phyloP scores from a whole-genome alignment of 2,888 invertebrate genomes.

The Calameuta idolon region DNA sequence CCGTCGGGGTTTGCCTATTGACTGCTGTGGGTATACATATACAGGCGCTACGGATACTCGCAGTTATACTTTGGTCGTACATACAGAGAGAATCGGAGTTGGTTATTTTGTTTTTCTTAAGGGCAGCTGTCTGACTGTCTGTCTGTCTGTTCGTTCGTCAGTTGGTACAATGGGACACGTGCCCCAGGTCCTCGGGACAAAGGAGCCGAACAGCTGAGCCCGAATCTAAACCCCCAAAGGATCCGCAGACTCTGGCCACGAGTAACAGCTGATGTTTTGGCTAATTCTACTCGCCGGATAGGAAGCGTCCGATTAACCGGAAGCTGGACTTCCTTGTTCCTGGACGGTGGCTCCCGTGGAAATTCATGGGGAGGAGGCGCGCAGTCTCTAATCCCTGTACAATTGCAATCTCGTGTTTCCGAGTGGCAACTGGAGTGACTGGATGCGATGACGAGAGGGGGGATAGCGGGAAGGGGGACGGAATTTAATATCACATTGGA shows the following conservation, averaged over 20 bases:
- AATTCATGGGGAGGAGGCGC: not conserved
- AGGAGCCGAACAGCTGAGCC: conserved; percentile 11
- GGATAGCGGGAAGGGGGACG: not conserved
- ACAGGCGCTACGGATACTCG: not conserved
- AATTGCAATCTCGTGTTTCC: not conserved
- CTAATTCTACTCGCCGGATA: not conserved
- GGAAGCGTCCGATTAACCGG: not conserved
- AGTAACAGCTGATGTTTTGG: conserved; percentile 5
- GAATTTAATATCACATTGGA: not conserved
- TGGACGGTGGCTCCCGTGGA: not conserved
- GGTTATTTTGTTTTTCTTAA: conserved; percentile 5
- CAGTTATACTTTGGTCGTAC: not conserved
- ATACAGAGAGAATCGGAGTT: not conserved
- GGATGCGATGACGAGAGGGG: not conserved
- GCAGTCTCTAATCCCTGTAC: not conserved
- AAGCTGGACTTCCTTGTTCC: not conserved
- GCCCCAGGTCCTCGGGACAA: conserved; percentile 21
- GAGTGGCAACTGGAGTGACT: not conserved
- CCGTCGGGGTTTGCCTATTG: not conserved
- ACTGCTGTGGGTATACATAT: not conserved
- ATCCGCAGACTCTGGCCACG: not conserved
- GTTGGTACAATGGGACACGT: conserved; percentile 47
- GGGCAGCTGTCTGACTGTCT: conserved; percentile 13
- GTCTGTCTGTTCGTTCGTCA: conserved; percentile 35
- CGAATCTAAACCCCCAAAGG: conserved; percentile 10